Base-by-base conservation (phyloP, 2,797 vertebrate species). In the Enteromius afrohamiltoni region DNA sequence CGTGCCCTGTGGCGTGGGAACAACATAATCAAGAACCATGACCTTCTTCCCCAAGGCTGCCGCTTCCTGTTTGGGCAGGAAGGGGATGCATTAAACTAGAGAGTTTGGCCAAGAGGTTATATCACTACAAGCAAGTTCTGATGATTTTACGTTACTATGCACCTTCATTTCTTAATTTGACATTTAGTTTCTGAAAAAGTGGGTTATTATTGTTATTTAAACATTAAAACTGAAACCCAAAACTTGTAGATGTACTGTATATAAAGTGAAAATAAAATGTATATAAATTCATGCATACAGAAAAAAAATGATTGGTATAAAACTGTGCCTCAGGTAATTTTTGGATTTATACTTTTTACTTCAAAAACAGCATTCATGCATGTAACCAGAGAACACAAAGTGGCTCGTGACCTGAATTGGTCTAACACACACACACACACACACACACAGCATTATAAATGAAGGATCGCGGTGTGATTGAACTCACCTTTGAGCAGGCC, bases 11-110 rank as follows among this genome's bases (percentile, higher is more conserved):
- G 97, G 98, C 0, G 97, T 97, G 0, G 97, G 97, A 21, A 96
- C 95, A 83, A 99, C 98, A 6, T 93, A 99, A 93, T 99, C 98
- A 68, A 99, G 89, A 2, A 99, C 97, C 96, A 99, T 95, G n/a
- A 97, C 97, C 84, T 96, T 99, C 92, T 96, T 98, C n/a, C 97
- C 97, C 85, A 98, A 89, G 0, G 21, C 0, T 69, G 97, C 96
- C 21, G 98, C 96, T 95, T 98, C 97, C 97, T 99, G 53, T 91
- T 76, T 3, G 75, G 45, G 2, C 6, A 83, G 62, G 31, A 67
- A 23, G 16, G 65, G 26, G 0, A n/a, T 0, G 4, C 11, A 6
- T 45, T 6, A 31, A 67, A 21, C 23, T 10, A 29, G 14, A 47
- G 23, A 21, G 71, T 14, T n/a, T 51, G 26, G 26, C 7, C 16